phyloP scores from a whole-genome alignment of 2,113 vertebrate species.

The Spilogale gracilis region DNA sequence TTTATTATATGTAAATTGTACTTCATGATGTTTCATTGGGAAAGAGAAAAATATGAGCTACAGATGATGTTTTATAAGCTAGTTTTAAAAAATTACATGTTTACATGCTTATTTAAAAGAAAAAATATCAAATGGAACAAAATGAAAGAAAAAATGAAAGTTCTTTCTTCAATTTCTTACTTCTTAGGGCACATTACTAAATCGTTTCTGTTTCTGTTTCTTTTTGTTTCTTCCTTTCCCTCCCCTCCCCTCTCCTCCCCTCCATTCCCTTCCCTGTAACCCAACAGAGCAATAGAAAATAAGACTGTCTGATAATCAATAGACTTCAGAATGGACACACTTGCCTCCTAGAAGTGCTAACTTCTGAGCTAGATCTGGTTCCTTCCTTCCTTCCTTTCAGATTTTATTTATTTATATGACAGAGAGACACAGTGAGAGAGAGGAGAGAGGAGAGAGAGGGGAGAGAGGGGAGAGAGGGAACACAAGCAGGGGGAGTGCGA shows the following conservation, averaged over 20 bases:
- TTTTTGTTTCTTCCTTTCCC: not conserved
- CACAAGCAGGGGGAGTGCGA: too few species aligned
- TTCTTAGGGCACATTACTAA: not conserved
- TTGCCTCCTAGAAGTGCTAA: not conserved
- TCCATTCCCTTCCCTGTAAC: not conserved
- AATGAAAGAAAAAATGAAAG: constrained; percentile 25
- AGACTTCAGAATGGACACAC: not conserved
- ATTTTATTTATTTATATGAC: too few species aligned
- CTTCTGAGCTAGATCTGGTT: not conserved
- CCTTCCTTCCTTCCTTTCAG: too few species aligned
- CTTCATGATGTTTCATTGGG: not conserved
- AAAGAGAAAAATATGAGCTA: not conserved
- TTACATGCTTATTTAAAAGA: constrained; percentile 11
- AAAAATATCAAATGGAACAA: not conserved
- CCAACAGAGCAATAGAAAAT: not conserved
- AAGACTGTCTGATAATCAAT: not conserved
- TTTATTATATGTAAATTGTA: not conserved
- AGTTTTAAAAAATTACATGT: constrained; percentile 38
- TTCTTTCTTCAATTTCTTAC: not conserved
- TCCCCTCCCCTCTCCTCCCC: fast-evolving
- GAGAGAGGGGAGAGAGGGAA: too few species aligned
- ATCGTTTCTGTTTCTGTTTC: not conserved
- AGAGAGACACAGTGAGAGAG: too few species aligned
- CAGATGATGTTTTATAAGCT: not conserved
- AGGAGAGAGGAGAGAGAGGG: too few species aligned